Conservation (phyloP, 2,113 vertebrate genomes). For the Petromus typicus region DNA sequence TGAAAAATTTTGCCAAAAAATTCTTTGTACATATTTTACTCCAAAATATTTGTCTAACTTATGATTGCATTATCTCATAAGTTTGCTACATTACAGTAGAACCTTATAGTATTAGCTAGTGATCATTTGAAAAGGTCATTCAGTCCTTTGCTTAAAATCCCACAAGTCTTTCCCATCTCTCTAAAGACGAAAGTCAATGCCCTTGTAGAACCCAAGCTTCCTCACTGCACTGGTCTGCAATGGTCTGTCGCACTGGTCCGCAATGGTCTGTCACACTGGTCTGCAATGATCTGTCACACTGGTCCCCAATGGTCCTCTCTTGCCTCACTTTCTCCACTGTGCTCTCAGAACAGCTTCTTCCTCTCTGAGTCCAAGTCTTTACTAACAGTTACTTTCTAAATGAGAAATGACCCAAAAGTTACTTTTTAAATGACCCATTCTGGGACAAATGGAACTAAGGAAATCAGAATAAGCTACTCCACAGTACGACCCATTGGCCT, state of each 20-base stretch:
- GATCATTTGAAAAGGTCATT: constrained; percentile 35
- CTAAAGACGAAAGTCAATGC: neutral
- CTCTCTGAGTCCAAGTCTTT: too few species aligned
- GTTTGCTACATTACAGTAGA: neutral
- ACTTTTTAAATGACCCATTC: neutral
- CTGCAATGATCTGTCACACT: too few species aligned
- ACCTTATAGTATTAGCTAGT: neutral
- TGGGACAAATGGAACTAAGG: neutral
- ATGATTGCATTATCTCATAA: neutral
- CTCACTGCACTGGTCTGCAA: neutral
- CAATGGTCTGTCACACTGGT: neutral
- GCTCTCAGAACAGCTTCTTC: neutral
- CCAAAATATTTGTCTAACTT: constrained; percentile 19
- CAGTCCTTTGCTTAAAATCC: neutral
- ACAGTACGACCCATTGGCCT: neutral
- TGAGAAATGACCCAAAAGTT: too few species aligned
- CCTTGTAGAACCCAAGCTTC: neutral
- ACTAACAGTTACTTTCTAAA: neutral
- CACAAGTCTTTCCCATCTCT: neutral
- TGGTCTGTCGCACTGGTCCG: neutral
- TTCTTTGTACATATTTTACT: neutral
- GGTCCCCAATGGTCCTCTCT: neutral
- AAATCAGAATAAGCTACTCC: neutral
- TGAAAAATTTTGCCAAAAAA: neutral
- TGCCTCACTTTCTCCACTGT: neutral